Conservation (phyloP, 2,888 invertebrate species). For the Drosophila mimetica region DNA sequence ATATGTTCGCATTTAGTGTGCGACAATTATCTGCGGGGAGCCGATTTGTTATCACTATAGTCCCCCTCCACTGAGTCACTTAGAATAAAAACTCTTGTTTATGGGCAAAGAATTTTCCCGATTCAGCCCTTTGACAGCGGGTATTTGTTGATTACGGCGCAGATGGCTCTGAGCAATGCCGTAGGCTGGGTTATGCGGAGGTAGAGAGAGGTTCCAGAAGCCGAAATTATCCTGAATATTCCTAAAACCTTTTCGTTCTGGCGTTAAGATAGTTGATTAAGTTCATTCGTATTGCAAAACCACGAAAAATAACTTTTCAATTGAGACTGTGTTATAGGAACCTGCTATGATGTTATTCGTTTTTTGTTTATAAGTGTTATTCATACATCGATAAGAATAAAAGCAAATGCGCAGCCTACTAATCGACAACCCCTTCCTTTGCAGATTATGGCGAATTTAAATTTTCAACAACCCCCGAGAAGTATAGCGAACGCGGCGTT, state of each 20-base stretch:
- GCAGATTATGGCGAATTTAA: slow-evolving; percentile 97
- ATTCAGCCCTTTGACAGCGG: not conserved
- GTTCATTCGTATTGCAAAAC: too few species aligned
- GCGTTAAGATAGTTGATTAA: too few species aligned
- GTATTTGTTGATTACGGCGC: not conserved
- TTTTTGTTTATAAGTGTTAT: not conserved
- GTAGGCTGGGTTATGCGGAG: not conserved
- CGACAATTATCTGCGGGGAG: slow-evolving; percentile 25
- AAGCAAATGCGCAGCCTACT: not conserved
- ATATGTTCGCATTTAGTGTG: slow-evolving; percentile 16
- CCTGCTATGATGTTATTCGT: not conserved
- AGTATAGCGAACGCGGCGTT: slow-evolving; percentile 93
- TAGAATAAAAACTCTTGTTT: slow-evolving; percentile 1
- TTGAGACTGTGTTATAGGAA: not conserved
- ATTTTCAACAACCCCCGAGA: slow-evolving; percentile 94
- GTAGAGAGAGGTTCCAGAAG: not conserved
- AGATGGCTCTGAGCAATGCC: not conserved
- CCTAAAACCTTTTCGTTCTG: too few species aligned
- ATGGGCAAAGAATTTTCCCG: not conserved
- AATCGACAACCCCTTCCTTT: slow-evolving; percentile 42
- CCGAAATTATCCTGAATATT: not conserved
- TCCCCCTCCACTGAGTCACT: slow-evolving; percentile 17
- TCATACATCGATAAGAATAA: not conserved
- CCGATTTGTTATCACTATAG: slow-evolving; percentile 19
- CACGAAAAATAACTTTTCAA: too few species aligned